Base-by-base conservation (phyloP, 2,797 vertebrate species). In the Tokudaia tokunoshimensis region DNA sequence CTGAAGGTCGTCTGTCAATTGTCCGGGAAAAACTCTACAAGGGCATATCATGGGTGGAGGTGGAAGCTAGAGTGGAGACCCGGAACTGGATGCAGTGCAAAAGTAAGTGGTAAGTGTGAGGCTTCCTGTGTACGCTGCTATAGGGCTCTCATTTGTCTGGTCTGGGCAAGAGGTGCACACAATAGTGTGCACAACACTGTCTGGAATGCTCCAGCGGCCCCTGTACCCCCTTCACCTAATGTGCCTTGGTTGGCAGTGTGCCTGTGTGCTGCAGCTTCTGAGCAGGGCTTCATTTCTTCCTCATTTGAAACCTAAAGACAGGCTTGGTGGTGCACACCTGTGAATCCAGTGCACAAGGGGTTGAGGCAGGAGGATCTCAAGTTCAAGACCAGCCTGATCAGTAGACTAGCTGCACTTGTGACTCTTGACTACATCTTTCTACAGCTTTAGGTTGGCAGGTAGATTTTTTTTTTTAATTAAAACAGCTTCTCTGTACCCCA, bases 41-140 rank as follows among this genome's bases (percentile, higher is more conserved):
- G 91, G 95, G 98, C 1, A 97, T 99, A 1, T 97, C 98, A 0
- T 99, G 99, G 99, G 91, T 94, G 7, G 97, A 98, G 76, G 98
- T 99, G 10, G 98, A 98, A 89, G 94, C 98, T 11, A 97, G 97
- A 96, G 98, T 99, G 93, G 97, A 97, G 5, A 99, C 98, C 88
- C 97, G 99, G 2, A 98, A 98, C 0, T 99, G 98, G 99, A 98
- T 98, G 61, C 98, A 99, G 6, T 99, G 99, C 80, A 99, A 98
- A 98, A 98, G 97, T 96, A 99, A 98, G 97, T 99, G 99, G 99
- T 99, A 97, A 98, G 98, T 84, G 92, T 83, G 14, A 84, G 79
- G 37, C 67, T 81, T 88, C 83, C 92, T 61, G 8, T 6, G 12
- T 26, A 19, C 15, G 15, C 41, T 89, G 63, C 12, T 12, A 0